phyloP scores from a whole-genome alignment of 2,113 vertebrate genomes.

The Anhinga anhinga region DNA sequence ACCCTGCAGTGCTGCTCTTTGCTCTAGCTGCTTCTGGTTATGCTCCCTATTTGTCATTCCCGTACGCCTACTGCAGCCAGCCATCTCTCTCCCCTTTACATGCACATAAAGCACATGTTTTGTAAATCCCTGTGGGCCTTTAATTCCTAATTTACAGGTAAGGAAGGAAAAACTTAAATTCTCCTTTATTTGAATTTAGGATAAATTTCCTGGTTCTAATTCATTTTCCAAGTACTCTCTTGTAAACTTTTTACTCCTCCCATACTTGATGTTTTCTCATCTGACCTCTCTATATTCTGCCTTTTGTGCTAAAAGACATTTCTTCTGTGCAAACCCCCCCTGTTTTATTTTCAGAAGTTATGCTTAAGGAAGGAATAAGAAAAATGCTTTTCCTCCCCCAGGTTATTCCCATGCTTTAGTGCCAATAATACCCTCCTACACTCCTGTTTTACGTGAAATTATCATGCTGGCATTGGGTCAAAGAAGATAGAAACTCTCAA shows the following conservation, averaged over 20 bases:
- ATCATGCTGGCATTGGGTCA: slow-evolving; percentile 21
- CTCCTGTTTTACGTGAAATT: slow-evolving; percentile 33
- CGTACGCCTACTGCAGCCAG: rapidly evolving
- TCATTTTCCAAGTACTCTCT: not conserved
- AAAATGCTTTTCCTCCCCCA: not conserved
- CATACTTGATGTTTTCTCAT: not conserved
- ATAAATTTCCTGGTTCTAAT: not conserved
- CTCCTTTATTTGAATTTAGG: not conserved
- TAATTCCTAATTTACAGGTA: not conserved
- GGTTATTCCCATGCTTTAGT: slow-evolving; percentile 62
- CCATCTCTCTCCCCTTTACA: not conserved
- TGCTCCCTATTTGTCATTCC: not conserved
- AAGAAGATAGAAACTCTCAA: not conserved
- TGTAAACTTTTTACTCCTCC: not conserved
- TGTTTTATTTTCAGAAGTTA: slow-evolving; percentile 3
- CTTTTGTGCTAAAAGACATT: not conserved
- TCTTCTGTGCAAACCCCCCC: not conserved
- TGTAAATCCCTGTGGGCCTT: not conserved
- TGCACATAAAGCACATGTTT: rapidly evolving
- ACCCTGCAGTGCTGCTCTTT: not conserved
- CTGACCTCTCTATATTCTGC: not conserved
- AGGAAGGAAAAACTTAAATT: not conserved
- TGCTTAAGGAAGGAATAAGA: not conserved
- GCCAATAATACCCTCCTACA: slow-evolving; percentile 52
- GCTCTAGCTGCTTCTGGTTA: not conserved